phyloP scores from a whole-genome alignment of 2,888 invertebrate genomes.

The Drosophila antonietae region DNA sequence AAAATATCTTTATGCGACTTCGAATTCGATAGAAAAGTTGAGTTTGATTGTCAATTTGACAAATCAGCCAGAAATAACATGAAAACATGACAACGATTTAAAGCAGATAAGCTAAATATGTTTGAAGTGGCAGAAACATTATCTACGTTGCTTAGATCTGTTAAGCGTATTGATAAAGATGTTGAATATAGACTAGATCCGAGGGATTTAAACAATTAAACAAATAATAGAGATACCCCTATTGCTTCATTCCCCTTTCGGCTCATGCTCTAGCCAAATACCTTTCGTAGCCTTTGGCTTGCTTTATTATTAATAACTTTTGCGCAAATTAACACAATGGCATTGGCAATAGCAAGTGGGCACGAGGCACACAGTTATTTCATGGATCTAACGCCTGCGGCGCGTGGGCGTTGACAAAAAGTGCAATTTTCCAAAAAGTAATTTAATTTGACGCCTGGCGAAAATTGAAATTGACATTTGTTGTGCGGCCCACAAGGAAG shows the following conservation, averaged over 20 bases:
- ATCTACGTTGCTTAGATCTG: background rate
- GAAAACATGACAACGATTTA: background rate
- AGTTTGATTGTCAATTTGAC: background rate
- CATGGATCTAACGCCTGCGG: slow-evolving; percentile 19
- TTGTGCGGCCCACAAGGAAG: slow-evolving; percentile 71
- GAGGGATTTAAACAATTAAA: no score
- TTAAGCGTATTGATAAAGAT: background rate
- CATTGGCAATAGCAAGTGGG: slow-evolving; percentile 45
- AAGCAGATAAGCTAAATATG: background rate
- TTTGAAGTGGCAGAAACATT: background rate
- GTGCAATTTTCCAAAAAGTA: slow-evolving; percentile 68
- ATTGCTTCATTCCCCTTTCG: no score
- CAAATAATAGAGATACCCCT: no score
- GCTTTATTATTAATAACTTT: slow-evolving; percentile 33
- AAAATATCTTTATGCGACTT: background rate
- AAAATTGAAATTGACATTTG: slow-evolving; percentile 78
- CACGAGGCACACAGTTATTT: slow-evolving; percentile 44
- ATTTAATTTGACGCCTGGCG: slow-evolving; percentile 68
- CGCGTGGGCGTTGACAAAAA: slow-evolving; percentile 62
- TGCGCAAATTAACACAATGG: slow-evolving; percentile 65
- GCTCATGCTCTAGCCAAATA: background rate
- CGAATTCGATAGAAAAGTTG: background rate
- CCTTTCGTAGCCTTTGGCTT: background rate
- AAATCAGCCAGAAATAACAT: slow-evolving; percentile 3
- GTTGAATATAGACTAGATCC: no score